Evolutionary conservation across 2,888 invertebrate species (phyloP).

Genomic region (Meghimatium bilineatum): DNA sequence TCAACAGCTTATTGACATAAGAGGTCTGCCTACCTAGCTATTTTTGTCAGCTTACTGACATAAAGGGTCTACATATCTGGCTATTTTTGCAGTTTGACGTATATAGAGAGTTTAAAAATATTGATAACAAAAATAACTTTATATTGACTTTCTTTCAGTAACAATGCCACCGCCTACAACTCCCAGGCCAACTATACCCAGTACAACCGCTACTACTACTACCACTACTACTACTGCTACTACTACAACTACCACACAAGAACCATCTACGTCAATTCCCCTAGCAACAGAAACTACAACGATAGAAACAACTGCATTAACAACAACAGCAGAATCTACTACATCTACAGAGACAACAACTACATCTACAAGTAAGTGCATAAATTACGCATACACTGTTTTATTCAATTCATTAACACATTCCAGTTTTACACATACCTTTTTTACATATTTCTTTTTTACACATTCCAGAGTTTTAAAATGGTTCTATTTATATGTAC

Average conservation of each 20-base stretch:
- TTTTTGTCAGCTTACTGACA: too few species aligned
- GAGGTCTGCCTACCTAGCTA: too few species aligned
- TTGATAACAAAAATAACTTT: background rate
- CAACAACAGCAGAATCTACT: constrained; percentile 47
- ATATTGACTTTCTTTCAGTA: background rate
- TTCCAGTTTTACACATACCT: too few species aligned
- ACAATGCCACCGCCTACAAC: background rate
- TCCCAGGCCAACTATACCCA: background rate
- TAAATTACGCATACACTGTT: too few species aligned
- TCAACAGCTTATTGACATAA: too few species aligned
- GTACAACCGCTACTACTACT: background rate
- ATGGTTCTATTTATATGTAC: too few species aligned
- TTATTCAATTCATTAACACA: too few species aligned
- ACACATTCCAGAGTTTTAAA: too few species aligned
- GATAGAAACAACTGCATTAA: constrained; percentile 44
- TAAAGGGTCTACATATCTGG: too few species aligned
- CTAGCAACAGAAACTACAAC: constrained; percentile 50
- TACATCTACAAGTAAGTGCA: constrained; percentile 54
- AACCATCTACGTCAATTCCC: constrained; percentile 13
- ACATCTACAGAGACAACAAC: constrained; percentile 59
- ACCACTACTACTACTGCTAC: background rate
- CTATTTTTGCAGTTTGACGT: too few species aligned
- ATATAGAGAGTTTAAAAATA: too few species aligned
- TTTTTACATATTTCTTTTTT: too few species aligned
- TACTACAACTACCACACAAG: constrained; percentile 21